These are phyloP conservation scores for Clarias magur DNA, from an alignment of 2,113 vertebrate species.

Conservation along the genomic window DNA sequence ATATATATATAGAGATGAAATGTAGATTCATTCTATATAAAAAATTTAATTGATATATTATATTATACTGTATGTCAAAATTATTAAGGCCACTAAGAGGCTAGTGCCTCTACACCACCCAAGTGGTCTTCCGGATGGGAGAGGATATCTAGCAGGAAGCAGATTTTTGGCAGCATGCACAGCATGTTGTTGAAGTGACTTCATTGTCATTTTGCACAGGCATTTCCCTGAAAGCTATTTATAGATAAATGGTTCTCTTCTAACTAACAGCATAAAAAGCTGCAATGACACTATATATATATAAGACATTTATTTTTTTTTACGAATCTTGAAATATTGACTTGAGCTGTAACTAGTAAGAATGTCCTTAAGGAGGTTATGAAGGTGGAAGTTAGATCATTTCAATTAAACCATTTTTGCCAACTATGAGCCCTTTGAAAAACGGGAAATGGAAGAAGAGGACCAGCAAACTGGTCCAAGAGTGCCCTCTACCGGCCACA, in stretches of 20 bases:
- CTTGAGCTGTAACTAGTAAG: neutral
- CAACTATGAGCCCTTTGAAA: neutral
- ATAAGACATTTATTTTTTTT: neutral
- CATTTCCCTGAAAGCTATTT: slow-evolving; percentile 14
- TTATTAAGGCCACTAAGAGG: neutral
- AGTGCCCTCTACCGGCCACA: slow-evolving; percentile 7
- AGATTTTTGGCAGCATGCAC: neutral
- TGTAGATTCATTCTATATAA: neutral
- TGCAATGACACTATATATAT: neutral
- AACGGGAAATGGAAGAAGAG: neutral
- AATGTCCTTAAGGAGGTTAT: neutral
- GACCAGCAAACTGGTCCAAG: neutral
- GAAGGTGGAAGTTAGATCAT: neutral
- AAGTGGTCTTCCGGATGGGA: neutral
- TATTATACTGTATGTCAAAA: neutral
- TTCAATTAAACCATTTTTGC: neutral
- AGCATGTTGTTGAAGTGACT: slow-evolving; percentile 18
- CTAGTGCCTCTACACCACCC: neutral
- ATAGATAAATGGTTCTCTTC: neutral
- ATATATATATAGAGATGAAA: no score
- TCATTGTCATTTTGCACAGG: slow-evolving; percentile 23
- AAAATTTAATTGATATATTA: neutral
- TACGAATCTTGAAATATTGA: neutral
- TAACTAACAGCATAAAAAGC: neutral
- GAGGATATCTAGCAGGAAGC: neutral